Evolutionary conservation across 23 tunicate genomes (phyloP).

Genomic region (Trididemnum nubilum): DNA sequence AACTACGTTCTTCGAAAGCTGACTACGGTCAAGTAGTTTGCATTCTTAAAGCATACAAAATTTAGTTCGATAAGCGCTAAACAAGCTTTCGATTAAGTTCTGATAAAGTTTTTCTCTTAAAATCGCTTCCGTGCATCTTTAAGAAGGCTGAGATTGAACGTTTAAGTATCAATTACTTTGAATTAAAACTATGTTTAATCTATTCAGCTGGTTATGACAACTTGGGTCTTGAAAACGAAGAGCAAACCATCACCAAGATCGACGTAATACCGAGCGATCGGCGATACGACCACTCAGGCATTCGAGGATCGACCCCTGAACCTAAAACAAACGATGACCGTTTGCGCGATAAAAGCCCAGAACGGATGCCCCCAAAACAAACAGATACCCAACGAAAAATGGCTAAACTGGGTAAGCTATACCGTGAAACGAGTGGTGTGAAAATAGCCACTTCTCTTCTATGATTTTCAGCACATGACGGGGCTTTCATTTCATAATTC

Average conservation of each 20-base stretch:
- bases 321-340: conserved; percentile 13
- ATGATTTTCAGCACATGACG: no score
- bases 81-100: no score
- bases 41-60: no score
- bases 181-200: no score
- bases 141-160: neutral
- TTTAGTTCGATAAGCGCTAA: no score
- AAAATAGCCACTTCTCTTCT: no score
- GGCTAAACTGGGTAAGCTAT: conserved; percentile 54
- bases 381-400: conserved; percentile 71
- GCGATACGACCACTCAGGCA: neutral
- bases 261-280: conserved; percentile 45
- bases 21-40: no score
- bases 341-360: conserved; percentile 27
- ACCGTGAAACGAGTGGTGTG: neutral
- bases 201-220: conserved; percentile 72
- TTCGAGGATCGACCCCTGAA: neutral
- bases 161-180: no score
- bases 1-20: no score
- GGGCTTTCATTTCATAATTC: no score
- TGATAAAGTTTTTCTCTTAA: neutral
- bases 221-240: conserved; percentile 70
- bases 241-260: conserved; percentile 48
- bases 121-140: neutral
- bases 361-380: conserved; percentile 31